A percentile compares a stretch with the other conserved stretches of the same genome.
phyloP scores from a whole-genome alignment of 2,113 vertebrate species.

The Phaethon lepturus region DNA sequence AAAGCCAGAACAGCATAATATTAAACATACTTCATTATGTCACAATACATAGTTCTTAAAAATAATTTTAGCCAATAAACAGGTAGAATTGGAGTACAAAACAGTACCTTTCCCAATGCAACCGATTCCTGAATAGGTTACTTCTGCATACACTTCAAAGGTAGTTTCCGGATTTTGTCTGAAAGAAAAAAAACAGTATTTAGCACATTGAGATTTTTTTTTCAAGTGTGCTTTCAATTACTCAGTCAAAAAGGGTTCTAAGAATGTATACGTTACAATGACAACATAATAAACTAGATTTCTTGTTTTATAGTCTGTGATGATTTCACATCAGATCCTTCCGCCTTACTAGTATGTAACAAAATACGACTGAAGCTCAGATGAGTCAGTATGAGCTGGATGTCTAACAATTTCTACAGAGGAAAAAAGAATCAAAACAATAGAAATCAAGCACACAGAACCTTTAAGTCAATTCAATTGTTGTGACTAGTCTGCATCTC shows the following conservation, averaged over 20 bases:
- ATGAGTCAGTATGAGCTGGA: background rate
- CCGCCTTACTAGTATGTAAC: background rate
- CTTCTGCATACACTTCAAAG: slow-evolving; percentile 94
- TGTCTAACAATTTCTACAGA: background rate
- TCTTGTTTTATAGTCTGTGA: background rate
- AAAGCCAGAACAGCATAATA: background rate
- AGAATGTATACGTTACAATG: background rate
- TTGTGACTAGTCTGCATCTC: background rate
- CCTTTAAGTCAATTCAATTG: background rate
- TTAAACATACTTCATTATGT: background rate
- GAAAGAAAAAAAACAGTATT: slow-evolving; percentile 50
- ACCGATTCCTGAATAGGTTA: slow-evolving; percentile 79
- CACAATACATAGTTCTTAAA: background rate
- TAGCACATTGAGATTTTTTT: background rate
- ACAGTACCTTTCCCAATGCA: slow-evolving; percentile 82
- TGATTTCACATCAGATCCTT: background rate
- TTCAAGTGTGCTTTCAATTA: background rate
- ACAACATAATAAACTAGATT: background rate
- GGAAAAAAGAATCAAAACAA: background rate
- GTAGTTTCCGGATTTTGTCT: slow-evolving; percentile 93
- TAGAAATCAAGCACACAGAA: background rate
- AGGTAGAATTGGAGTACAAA: background rate
- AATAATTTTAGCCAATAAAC: background rate
- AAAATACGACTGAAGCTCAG: background rate
- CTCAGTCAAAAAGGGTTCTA: background rate